Base-by-base conservation (phyloP, 2,888 invertebrate species). In the Tetanocera ferruginea region DNA sequence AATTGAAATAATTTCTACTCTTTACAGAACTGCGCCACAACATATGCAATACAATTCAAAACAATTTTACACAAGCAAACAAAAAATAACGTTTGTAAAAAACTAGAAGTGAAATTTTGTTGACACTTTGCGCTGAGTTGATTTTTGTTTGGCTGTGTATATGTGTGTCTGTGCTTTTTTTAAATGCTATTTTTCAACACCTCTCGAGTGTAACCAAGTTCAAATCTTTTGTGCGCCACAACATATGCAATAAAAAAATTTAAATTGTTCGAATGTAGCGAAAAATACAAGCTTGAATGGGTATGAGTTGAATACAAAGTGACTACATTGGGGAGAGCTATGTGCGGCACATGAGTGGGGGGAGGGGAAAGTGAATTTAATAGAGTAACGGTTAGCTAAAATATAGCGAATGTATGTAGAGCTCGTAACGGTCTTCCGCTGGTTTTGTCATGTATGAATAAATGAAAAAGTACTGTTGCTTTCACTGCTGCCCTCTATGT, bases 161-260 rank as follows among this genome's bases (percentile, higher is more conserved):
- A 6, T 55, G 31, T 34, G 31, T 52, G 4, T 8, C n/a, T 25
- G 8, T 43, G 9, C 23, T 23, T 55, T 34, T 62, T 71, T 74
- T 62, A 28, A 51, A 62, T 49, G 64, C 73, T 64, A 49, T 62
- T 74, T 74, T 74, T 62, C 64, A 74, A 62, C 64, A 51, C 62
- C 73, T 62, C 73, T 74, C 73, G 34, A 43, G 51, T 64, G 62
- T 74, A 62, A 74, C 73, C 43, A 43, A 28, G n/a, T 64, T 62
- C 43, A 17, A 31, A 51, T 49, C 25, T 25, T 6, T 19, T 11
- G 19, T 17, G 64, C 62, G 73, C 64, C 73, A 31, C 8, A 64
- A 37, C 73, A 49, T 64, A 64, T 74, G 73, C 73, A 51, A 74
- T 74, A 60, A 49, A 52, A 60, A 69, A 31, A 28, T 28, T 23